These are phyloP conservation scores for Diachrysia chrysitis DNA, from an alignment of 2,888 invertebrate genomes.

Conservation along the genomic window DNA sequence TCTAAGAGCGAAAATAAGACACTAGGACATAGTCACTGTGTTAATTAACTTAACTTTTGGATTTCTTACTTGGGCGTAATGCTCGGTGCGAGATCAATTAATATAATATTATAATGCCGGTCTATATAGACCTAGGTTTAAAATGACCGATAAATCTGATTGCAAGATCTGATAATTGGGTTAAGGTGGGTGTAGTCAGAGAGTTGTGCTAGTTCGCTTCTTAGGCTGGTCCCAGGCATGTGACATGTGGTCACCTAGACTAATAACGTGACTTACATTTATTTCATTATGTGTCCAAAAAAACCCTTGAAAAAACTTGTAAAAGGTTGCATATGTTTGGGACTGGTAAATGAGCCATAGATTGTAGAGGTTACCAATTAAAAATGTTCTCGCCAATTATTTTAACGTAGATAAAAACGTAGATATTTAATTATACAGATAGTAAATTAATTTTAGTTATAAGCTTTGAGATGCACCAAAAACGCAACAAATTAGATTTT, in stretches of 20 bases:
- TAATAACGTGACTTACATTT: not conserved
- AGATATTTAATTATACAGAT: not conserved
- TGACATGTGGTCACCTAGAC: not conserved
- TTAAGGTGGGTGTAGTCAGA: slow-evolving; percentile 8
- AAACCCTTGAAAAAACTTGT: not conserved
- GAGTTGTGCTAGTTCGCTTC: not conserved
- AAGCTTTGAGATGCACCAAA: slow-evolving; percentile 18
- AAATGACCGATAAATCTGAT: slow-evolving; percentile 7
- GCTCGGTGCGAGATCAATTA: not conserved
- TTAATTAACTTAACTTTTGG: not conserved
- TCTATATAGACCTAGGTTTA: not conserved
- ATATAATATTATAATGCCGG: not conserved
- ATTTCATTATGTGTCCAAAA: not conserved
- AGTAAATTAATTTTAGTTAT: slow-evolving; percentile 12
- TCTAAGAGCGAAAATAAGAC: slow-evolving; percentile 11
- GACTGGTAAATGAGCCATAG: not conserved
- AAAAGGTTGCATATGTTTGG: slow-evolving; percentile 7
- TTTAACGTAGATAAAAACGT: slow-evolving; percentile 13
- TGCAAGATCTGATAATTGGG: slow-evolving; percentile 18
- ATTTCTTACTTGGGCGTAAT: slow-evolving; percentile 1
- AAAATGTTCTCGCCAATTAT: slow-evolving; percentile 12
- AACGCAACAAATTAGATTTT: slow-evolving; percentile 23
- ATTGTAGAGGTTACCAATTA: slow-evolving; percentile 15
- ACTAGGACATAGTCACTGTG: slow-evolving; percentile 11
- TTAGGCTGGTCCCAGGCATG: slow-evolving; percentile 9